Evolutionary conservation across 2,888 invertebrate species (phyloP), one percentile per base, ranked within the genome.

Genomic region (Nymphalis c-album): DNA sequence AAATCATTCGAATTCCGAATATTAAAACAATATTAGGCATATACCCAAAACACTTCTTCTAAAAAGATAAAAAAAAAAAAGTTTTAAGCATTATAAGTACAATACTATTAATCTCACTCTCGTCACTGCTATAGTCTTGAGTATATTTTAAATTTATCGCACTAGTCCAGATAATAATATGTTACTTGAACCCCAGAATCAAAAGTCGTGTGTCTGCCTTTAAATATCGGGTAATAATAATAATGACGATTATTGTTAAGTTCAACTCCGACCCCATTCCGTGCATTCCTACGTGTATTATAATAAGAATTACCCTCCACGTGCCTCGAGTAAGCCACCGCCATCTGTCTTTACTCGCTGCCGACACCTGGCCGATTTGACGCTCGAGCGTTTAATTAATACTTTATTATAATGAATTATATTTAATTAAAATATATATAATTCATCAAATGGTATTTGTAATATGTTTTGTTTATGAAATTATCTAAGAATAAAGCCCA

Each of bases 301-400:
- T 72, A 74, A 73, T 73, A 72, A 71, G 72, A 72, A 74, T 73
- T 71, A 74, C 76, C 75, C 75, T 73, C 75, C 73, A 74, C 72
- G 68, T 68, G 71, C 62, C 57, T 8, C 72, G 57, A 72, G 76
- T 79, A 79, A 78, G 76, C 73, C 78, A 78, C 77, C 69, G 76
- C 75, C 81, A 81, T 82, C 81, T 82, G 81, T 79, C 79, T 76
- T 74, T 69, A 59, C 72, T 73, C 70, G 60, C 67, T 63, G 20
- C 40, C 40, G 59, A 71, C 80, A 81, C 81, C 81, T 81, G 80
- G 79, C 53, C 64, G 50, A 60, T 51, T 66, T 59, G 51, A 31
- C 55, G 35, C 26, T 57, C 40, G 40, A 31, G 57, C 55, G 55
- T 66, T 22, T 47, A 60, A 61, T 61, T 60, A 65, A 16, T 46